These are phyloP conservation scores for Megaceryle torquata DNA, from an alignment of 2,113 vertebrate species.

Conservation along the genomic window DNA sequence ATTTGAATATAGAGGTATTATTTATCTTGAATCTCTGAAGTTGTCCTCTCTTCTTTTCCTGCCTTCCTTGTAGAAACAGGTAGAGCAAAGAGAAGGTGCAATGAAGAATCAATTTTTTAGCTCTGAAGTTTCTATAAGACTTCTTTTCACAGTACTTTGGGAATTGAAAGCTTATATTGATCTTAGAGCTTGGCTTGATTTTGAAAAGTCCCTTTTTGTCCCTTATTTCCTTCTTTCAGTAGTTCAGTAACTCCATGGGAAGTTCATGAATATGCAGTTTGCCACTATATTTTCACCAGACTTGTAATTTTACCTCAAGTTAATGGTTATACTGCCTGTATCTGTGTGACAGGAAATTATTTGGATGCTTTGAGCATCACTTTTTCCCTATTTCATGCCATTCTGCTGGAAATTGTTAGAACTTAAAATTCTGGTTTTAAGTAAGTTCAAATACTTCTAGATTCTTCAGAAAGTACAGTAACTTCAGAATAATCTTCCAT, in stretches of 20 bases:
- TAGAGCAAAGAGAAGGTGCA: not conserved
- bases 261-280: not conserved
- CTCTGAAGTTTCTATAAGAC: not conserved
- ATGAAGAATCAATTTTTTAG: not conserved
- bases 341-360: not conserved
- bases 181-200: not conserved
- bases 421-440: not conserved
- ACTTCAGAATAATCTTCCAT: not conserved
- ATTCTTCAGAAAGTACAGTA: not conserved
- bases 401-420: not conserved
- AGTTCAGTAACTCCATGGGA: not conserved
- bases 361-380: not conserved
- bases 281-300: not conserved
- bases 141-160: not conserved
- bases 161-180: not conserved
- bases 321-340: not conserved
- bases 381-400: not conserved
- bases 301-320: not conserved
- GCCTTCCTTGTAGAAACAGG: not conserved
- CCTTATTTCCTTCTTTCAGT: not conserved
- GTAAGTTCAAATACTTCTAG: not conserved
- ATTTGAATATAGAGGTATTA: not conserved
- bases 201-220: not conserved
- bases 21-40: not conserved
- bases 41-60: not conserved